These are phyloP conservation scores for Archaeoteleia sp. DNA, from an alignment of 2,888 invertebrate species.

Conservation along the genomic window DNA sequence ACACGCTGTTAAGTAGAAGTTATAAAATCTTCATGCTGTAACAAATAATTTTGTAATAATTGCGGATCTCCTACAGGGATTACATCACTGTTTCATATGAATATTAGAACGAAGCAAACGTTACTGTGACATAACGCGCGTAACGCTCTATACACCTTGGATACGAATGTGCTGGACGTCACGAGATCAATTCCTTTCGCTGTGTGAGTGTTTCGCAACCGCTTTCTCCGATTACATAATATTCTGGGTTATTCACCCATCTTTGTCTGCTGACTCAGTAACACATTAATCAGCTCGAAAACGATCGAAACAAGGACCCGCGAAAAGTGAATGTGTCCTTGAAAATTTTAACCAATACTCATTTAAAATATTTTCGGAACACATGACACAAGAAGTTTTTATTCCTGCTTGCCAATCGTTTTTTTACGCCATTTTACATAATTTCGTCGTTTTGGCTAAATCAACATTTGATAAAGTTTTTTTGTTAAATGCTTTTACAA, in stretches of 20 bases:
- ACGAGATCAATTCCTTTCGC: slow-evolving; percentile 44
- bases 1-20: slow-evolving; percentile 12
- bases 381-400: slow-evolving; percentile 27
- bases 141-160: slow-evolving; percentile 24
- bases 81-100: slow-evolving; percentile 48
- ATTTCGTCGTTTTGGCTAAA: background rate
- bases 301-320: slow-evolving; percentile 10
- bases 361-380: slow-evolving; percentile 10
- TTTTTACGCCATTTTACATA: slow-evolving; percentile 12
- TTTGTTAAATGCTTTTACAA: too few species aligned
- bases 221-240: slow-evolving; percentile 51
- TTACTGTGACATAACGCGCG: slow-evolving; percentile 39
- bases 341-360: slow-evolving; percentile 20
- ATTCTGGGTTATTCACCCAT: slow-evolving; percentile 50
- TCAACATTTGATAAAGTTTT: too few species aligned
- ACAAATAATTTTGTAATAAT: slow-evolving; percentile 39
- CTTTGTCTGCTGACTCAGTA: slow-evolving; percentile 43
- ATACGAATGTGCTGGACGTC: slow-evolving; percentile 18
- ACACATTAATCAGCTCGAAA: slow-evolving; percentile 11
- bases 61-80: slow-evolving; percentile 29
- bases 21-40: slow-evolving; percentile 40
- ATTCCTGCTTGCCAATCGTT: background rate
- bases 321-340: slow-evolving; percentile 47
- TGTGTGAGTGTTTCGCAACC: slow-evolving; percentile 49
- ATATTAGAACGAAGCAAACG: slow-evolving; percentile 50